Percentiles rank a stretch among this genome's conserved stretches.
Evolutionary conservation across 2,888 invertebrate genomes (phyloP).

Genomic region (Lysandra bellargus): DNA sequence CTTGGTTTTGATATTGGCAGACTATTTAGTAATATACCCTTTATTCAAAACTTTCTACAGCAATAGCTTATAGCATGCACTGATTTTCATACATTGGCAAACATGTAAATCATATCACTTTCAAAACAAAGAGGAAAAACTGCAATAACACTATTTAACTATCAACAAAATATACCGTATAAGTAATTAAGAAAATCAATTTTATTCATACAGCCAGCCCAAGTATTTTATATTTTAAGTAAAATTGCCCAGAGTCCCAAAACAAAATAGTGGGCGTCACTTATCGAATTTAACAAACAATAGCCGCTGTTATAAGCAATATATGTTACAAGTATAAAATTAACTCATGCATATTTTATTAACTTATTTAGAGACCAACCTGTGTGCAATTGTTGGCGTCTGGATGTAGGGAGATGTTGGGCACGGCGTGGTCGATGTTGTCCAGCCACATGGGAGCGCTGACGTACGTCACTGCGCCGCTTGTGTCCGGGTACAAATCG

Average conservation of each 20-base stretch:
- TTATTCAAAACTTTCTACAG: background rate
- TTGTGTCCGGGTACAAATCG: conserved; percentile 95
- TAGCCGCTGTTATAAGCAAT: too few species aligned
- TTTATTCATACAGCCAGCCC: too few species aligned
- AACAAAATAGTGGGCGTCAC: background rate
- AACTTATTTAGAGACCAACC: conserved; percentile 45
- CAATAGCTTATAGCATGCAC: background rate
- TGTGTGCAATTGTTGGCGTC: conserved; percentile 82
- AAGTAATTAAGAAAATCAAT: background rate
- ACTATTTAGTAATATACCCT: background rate
- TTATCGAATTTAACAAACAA: too few species aligned
- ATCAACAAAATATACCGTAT: background rate
- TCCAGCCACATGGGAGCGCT: conserved; percentile 91
- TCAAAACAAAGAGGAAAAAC: too few species aligned
- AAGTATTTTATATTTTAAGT: too few species aligned
- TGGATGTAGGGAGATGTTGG: conserved; percentile 92
- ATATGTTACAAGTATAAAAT: background rate
- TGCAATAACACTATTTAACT: background rate
- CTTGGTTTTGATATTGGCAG: background rate
- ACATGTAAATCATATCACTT: background rate
- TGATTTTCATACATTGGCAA: background rate
- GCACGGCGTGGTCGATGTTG: conserved; percentile 87
- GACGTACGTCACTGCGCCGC: conserved; percentile 88
- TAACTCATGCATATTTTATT: background rate
- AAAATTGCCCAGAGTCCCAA: background rate